Base-by-base conservation (phyloP, 2,888 invertebrate species). In the Drosophila picticornis region DNA sequence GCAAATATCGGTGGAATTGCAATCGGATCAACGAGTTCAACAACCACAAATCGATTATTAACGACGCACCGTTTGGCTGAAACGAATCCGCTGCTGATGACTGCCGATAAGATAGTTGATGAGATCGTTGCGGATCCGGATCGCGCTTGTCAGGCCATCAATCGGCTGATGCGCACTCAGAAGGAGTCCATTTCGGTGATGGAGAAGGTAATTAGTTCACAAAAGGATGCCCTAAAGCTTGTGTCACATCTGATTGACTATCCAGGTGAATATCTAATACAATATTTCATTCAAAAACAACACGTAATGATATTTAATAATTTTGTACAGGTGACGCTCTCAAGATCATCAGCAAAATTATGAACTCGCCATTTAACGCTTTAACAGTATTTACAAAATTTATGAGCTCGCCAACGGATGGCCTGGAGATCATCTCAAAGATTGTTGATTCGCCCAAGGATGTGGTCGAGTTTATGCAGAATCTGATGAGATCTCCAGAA, bases 361-460 rank as follows among this genome's bases (percentile, higher is more conserved):
- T 93, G 93, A 93, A 93, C 77, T 93, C 93, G 59, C 93, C 93
- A 13, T 92, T 93, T 65, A 92, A 93, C 78, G 93, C 93, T 52
- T 84, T 93, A 61, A 93, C 93, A 75, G 93, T 93, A 81, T 93
- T 93, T 65, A 93, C 93, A 2, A 93, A 93, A 83, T 93, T 93
- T 65, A 93, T 93, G 93, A 92, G 93, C 66, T 93, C 93, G 6
- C 93, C 93, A 13, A 93, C 92, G n/a, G 93, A 93, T 79, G 92
- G 93, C n/a, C 86, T 93, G 36, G 93, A 93, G 83, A 93, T 93
- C 25, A 93, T 93, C 61, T 92, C 93, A 5, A 93, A 93, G 83
- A 88, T 93, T 68, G 93, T 93, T 38, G 93, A 92, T 70, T 93
- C 93, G 5, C 93, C 93, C 7, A 90, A 92, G 48, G 93, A 93